A percentile compares a stretch with the other conserved stretches of the same genome.
Conservation (phyloP, 2,888 invertebrate genomes). For the Rugalucina vietnamica region DNA sequence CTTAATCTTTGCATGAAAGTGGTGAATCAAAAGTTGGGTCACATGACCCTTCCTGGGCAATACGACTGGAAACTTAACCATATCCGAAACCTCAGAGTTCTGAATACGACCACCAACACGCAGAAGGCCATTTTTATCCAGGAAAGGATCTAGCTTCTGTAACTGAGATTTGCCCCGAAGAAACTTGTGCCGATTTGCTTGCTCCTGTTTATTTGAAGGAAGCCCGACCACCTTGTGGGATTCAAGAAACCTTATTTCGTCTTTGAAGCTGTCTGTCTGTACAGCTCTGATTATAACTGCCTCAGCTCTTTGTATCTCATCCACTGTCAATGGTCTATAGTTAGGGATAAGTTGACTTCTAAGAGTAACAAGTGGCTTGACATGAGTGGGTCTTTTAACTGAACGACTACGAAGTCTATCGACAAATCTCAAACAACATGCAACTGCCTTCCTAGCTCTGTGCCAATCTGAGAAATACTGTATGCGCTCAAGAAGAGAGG, state of each 20-base stretch:
- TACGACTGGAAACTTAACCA: constrained; percentile 30
- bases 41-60: constrained; percentile 42
- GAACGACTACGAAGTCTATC: not conserved
- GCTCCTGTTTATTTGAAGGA: not conserved
- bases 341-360: not conserved
- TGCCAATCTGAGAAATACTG: constrained; percentile 42
- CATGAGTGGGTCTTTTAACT: not conserved
- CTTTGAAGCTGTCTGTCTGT: not conserved
- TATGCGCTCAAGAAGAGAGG: constrained; percentile 25
- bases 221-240: not conserved
- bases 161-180: constrained; percentile 22
- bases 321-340: not conserved
- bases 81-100: constrained; percentile 8
- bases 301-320: constrained; percentile 11
- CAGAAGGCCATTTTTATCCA: constrained; percentile 43
- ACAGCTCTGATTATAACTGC: not conserved
- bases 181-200: not conserved
- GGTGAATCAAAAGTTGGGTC: constrained; percentile 50
- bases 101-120: constrained; percentile 39
- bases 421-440: constrained; percentile 26
- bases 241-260: not conserved
- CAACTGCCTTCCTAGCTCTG: constrained; percentile 20
- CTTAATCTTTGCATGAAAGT: constrained; percentile 48
- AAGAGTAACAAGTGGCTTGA: not conserved
- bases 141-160: constrained; percentile 42